Evolutionary conservation across 1,140 invertebrate species (phyloP), one percentile per base, ranked within the genome.

Genomic region (Microplitis demolitor): DNA sequence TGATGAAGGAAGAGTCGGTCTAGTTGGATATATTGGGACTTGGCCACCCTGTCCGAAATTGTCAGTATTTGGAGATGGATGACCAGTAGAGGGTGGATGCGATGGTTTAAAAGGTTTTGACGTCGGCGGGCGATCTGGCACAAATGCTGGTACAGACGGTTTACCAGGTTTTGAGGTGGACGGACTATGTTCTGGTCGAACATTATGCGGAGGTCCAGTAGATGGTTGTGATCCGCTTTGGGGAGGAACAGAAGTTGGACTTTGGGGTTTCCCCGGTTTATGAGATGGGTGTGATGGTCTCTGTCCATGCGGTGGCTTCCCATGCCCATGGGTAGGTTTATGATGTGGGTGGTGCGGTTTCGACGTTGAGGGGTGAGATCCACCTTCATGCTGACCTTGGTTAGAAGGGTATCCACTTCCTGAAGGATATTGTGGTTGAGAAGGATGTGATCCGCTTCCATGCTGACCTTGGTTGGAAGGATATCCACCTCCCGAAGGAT

Each of bases 1-100:
- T 13, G 73, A 61, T 51, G 64, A 63, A 37, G 67, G 56, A 24
- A 6, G 54, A 58, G 54, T 58, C n/a, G 54, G 54, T 58, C 4
- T 16, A 9, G 39, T 45, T 45, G 39, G 39, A 45, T 11, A 11
- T 9, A 45, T 11, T 45, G 39, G 39, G 6, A 11, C 3, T 45
- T 45, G 39, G 24, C 60, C 39, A 45, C 39, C 39, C 0, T 61
- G 4, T 61, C 3, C 4, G 5, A 13, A 6, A 4, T 11, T 14
- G n/a, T n/a, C n/a, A 6, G 53, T 24, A n/a, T 13, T 56, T 8
- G 62, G 64, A 53, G 11, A 53, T 31, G 64, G 64, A 24, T 45
- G 39, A 5, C 11, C 39, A 11, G 8, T 6, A 11, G 3, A 1
- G 39, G 39, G 39, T 45, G 39, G 39, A 9, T 45, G 8, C 11